These are phyloP conservation scores for Orgyia antiqua DNA, from an alignment of 2,888 invertebrate genomes.

Conservation along the genomic window DNA sequence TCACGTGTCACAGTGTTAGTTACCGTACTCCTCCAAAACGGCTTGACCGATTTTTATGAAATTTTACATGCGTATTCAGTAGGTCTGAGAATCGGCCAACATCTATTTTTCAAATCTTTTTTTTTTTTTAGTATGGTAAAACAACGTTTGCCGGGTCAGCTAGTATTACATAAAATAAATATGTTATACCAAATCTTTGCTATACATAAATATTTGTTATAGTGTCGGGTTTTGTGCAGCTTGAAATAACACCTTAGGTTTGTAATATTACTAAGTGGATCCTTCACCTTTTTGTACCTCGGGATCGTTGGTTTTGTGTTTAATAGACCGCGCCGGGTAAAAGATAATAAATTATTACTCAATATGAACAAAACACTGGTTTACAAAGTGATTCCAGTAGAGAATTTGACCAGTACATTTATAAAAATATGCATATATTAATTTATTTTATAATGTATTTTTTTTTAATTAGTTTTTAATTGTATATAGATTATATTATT, in stretches of 20 bases:
- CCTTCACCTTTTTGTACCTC: conserved; percentile 8
- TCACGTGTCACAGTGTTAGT: no score
- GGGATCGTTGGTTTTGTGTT: conserved; percentile 7
- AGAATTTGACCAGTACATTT: not conserved
- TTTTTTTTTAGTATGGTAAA: no score
- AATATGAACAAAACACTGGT: not conserved
- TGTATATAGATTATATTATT: not conserved
- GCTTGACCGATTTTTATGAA: no score
- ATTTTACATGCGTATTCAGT: no score
- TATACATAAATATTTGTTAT: no score
- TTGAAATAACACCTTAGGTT: conserved; percentile 7
- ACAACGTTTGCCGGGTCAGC: no score
- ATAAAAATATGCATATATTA: not conserved
- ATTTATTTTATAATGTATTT: not conserved
- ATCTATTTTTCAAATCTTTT: no score
- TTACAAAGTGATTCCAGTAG: not conserved
- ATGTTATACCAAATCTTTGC: no score
- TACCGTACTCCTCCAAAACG: no score
- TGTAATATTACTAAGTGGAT: conserved; percentile 12
- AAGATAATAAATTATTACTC: conserved; percentile 5
- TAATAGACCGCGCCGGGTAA: conserved; percentile 4
- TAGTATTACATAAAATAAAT: no score
- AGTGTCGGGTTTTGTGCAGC: conserved; percentile 3
- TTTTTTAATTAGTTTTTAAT: not conserved
- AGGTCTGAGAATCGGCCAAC: no score